Evolutionary conservation across 1,140 invertebrate genomes (phyloP), one percentile per base, ranked within the genome.

Genomic region (Drosophila saltans): DNA sequence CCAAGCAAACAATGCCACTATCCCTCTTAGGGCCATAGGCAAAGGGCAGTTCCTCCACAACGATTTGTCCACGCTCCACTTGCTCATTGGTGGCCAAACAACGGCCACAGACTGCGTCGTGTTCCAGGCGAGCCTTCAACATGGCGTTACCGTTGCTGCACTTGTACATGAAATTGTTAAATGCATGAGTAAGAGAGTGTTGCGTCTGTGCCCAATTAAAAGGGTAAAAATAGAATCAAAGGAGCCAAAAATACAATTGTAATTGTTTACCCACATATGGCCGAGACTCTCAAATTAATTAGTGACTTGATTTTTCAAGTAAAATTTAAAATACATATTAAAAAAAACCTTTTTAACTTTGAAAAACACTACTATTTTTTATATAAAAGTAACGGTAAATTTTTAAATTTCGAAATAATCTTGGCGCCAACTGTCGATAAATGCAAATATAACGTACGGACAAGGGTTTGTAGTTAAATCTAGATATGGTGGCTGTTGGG

Each of bases 11-110:
- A 4, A 95, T 95, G 10, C 93, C 92, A 52, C 93, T 93, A 85
- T 94, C 94, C 91, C 93, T 92, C 93, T 97, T 97, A 0, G 97
- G 96, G 21, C 96, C 96, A 30, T 95, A 93, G 8, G 95, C 94
- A 67, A 97, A 95, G 0, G 96, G 96, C 26, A 93, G 90, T 90
- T 97, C 96, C 7, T 93, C 93, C 57, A 97, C 93, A 48, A 97
- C 95, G 66, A 95, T 91, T 75, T 97, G 96, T 0, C 96, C 96
- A 2, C 94, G 92, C 62, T 94, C 93, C 40, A 97, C 92, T 81
- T 94, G 93, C 74, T 94, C 94, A 10, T 91, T 93, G 8, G 96
- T 94, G 0, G 96, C 93, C 56, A 95, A 93, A 91, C 95, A 96
- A 78, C 96, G 94, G 66, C 96, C 95, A n/a, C 95, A 94, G 91